Evolutionary conservation across 2,888 invertebrate species (phyloP), one percentile per base, ranked within the genome.

Genomic region (Amitus sp.): DNA sequence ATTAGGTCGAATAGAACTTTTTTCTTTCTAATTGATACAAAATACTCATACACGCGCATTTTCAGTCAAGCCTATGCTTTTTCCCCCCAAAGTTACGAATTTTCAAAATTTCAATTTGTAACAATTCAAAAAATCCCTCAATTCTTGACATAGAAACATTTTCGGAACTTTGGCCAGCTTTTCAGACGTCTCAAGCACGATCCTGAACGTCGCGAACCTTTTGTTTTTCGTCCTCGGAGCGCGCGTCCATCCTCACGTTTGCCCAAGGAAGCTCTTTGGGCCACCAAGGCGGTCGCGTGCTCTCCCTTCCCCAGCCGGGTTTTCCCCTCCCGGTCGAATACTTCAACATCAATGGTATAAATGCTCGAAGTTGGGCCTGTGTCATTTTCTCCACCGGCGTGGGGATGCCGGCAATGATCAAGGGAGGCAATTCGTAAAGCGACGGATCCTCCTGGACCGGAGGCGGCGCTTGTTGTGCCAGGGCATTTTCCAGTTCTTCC

Each of bases 361-460:
- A 98, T 58, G 96, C 96, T 74, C 98, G 84, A 61, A 98, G 85
- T 84, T 98, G 97, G 51, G 97, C 97, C 86, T 97, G 96, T 34
- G 97, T 98, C 98, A 98, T 98, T 87, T 98, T 98, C 85, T 98
- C 97, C 0, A 98, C 96, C 12, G 97, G 96, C 61, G 97, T 98
- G 66, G 97, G 97, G 82, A 97, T 98, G 66, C 97, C 97, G 84
- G 98, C 97, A 76, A 98, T 95, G 75, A 96, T 95, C 68, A 98
- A 87, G 42, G 96, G 96, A 64, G 98, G 98, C 82, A 98, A 85
- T 86, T 97, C 97, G 84, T 97, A 96, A 55, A 97, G 87, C 67
- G 94, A 91, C 2, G 96, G 94, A 85, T 95, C 96, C 77, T 97
- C 96, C 77, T 89, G 90, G 40, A 89, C 87, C 72, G 91, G 90